phyloP scores from a whole-genome alignment of 2,797 vertebrate species.

The Epinephelus coioides region DNA sequence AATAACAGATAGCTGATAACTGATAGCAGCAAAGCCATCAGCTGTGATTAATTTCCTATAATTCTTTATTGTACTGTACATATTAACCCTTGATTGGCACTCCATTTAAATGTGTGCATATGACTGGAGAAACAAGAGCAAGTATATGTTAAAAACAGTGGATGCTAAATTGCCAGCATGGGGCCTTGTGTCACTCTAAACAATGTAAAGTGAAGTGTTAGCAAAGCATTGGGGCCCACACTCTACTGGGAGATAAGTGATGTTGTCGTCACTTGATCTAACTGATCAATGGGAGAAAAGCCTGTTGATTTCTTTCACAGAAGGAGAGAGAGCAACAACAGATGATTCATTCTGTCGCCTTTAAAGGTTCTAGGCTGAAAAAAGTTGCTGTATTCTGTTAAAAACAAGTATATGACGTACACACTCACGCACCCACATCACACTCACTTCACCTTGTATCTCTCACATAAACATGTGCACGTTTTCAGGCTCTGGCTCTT shows the following conservation, averaged over 20 bases:
- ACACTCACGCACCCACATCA: constrained; percentile 42
- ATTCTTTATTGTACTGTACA: background rate
- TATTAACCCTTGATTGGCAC: background rate
- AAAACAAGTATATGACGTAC: constrained; percentile 28
- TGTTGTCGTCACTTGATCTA: background rate
- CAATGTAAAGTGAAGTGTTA: constrained; percentile 1
- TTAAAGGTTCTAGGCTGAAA: constrained; percentile 8
- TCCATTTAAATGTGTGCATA: background rate
- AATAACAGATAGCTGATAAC: background rate
- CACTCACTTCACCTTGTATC: constrained; percentile 57
- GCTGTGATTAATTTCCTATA: background rate
- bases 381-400: background rate
- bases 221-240: background rate
- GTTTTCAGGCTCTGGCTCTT: constrained; percentile 53
- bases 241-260: background rate
- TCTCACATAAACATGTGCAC: constrained; percentile 62
- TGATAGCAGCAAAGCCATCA: background rate
- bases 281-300: background rate
- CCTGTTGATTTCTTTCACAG: background rate
- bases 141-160: background rate
- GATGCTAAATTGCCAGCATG: background rate
- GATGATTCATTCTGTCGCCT: background rate
- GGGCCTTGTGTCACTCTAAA: background rate
- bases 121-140: background rate
- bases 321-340: background rate